Conservation (phyloP, 2,888 invertebrate genomes). For the Xestoiulus laeticollis region DNA sequence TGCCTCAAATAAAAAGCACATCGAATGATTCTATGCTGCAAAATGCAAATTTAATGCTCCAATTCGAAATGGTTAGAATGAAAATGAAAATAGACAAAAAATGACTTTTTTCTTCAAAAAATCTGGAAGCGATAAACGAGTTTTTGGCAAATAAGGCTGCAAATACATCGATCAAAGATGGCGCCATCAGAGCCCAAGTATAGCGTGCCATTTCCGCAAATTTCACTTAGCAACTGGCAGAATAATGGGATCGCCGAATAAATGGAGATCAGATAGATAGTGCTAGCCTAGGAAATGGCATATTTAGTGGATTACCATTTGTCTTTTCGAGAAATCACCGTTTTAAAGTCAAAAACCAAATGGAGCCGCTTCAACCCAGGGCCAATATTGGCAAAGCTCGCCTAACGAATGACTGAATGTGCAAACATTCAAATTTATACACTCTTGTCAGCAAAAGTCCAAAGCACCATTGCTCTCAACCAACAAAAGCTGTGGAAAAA, state of each 20-base stretch:
- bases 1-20: neutral
- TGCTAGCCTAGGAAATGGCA: neutral
- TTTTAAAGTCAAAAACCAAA: neutral
- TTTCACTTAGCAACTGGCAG: neutral
- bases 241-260: conserved; percentile 2
- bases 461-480: neutral
- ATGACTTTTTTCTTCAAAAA: neutral
- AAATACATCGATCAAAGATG: conserved; percentile 24
- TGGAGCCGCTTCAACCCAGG: neutral
- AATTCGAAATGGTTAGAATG: neutral
- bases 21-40: neutral
- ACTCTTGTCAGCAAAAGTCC: neutral
- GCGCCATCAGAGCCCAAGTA: neutral
- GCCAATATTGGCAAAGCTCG: conserved; percentile 20
- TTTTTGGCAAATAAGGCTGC: neutral
- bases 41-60: neutral
- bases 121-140: neutral
- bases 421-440: conserved; percentile 17
- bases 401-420: neutral
- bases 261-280: conserved; percentile 29
- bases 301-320: conserved; percentile 28
- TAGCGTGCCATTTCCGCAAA: neutral
- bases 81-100: neutral
- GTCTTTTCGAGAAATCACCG: neutral
- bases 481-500: neutral